phyloP scores from a whole-genome alignment of 2,888 invertebrate species.

The Catocala nupta region DNA sequence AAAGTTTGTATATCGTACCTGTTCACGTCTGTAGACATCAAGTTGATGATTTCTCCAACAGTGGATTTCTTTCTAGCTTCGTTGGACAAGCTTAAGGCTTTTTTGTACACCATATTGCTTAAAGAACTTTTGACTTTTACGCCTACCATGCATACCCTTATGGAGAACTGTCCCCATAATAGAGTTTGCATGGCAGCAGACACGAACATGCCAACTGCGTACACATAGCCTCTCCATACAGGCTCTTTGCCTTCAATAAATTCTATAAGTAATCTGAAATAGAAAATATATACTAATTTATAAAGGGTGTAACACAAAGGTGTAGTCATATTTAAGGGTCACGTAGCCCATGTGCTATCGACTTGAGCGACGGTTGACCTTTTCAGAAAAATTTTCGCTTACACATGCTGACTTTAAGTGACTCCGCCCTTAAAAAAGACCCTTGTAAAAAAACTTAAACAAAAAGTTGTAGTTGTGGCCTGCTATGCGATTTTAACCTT shows the following conservation, averaged over 20 bases:
- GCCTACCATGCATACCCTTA: conserved; percentile 93
- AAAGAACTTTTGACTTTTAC: conserved; percentile 93
- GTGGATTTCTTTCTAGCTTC: conserved; percentile 91
- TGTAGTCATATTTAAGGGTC: too few species aligned
- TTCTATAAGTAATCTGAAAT: conserved; percentile 88
- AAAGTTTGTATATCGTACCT: conserved; percentile 58
- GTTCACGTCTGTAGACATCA: conserved; percentile 95
- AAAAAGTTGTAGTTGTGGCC: too few species aligned
- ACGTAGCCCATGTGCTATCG: too few species aligned
- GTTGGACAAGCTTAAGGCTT: conserved; percentile 91
- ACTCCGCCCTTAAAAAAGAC: too few species aligned
- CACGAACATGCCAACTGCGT: conserved; percentile 90
- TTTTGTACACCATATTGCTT: conserved; percentile 93
- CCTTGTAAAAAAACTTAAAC: too few species aligned
- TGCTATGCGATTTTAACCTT: too few species aligned
- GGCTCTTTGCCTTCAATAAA: conserved; percentile 88
- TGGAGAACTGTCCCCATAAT: conserved; percentile 94
- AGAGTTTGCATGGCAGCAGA: conserved; percentile 92
- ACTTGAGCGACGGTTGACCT: too few species aligned
- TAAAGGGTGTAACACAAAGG: too few species aligned
- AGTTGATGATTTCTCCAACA: conserved; percentile 94
- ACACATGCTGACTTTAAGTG: too few species aligned
- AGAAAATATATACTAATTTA: conserved; percentile 1
- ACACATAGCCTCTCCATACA: conserved; percentile 94
- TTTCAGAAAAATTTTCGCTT: too few species aligned